Conservation (phyloP, 2,797 vertebrate genomes). For the Huso huso region DNA sequence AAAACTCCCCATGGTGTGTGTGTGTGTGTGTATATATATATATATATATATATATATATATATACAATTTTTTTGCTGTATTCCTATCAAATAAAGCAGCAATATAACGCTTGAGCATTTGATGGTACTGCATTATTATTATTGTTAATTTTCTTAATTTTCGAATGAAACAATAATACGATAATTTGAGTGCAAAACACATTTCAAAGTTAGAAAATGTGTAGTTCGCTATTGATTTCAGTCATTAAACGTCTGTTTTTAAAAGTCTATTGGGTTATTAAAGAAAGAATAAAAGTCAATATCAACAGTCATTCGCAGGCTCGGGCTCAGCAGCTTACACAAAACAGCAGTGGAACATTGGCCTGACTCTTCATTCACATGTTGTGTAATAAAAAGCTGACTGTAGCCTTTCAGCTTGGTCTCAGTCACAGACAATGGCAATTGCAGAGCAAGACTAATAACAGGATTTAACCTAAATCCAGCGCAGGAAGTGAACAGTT, state of each 20-base stretch:
- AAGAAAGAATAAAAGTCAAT: constrained; percentile 44
- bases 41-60: no score
- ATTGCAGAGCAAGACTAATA: constrained; percentile 84
- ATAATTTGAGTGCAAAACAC: no score
- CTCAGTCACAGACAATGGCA: constrained; percentile 76
- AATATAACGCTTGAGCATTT: no score
- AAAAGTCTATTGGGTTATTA: constrained; percentile 1
- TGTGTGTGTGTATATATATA: no score
- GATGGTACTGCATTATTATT: no score
- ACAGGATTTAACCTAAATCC: constrained; percentile 90
- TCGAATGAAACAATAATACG: no score
- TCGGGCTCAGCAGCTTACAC: constrained; percentile 54
- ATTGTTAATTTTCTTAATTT: no score
- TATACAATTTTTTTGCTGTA: no score
- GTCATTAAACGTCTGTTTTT: not conserved
- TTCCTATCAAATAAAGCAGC: no score
- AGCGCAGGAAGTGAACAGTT: constrained; percentile 85
- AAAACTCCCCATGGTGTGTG: no score
- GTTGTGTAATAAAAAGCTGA: constrained; percentile 71
- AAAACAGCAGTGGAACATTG: constrained; percentile 56
- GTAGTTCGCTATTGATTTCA: no score
- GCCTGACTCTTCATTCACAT: constrained; percentile 65
- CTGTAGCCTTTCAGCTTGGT: constrained; percentile 68
- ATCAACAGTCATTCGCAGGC: constrained; percentile 51
- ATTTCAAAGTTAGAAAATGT: no score